These are phyloP conservation scores for Hyles lineata DNA, from an alignment of 2,888 invertebrate species.

Conservation along the genomic window DNA sequence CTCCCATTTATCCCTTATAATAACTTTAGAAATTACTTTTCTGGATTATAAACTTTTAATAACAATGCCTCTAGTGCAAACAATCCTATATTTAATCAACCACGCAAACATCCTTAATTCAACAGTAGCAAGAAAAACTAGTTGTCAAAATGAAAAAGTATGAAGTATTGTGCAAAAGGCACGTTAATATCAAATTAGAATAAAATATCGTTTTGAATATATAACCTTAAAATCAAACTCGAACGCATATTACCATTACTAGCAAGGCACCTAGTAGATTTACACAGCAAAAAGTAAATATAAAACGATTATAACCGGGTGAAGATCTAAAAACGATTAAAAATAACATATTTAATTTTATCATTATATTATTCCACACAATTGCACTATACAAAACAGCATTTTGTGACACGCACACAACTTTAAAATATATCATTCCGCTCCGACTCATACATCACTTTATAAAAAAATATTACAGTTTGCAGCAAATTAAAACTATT, in stretches of 20 bases:
- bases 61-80: neutral
- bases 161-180: too few relatives aligned
- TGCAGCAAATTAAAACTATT: conserved; percentile 20
- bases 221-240: neutral
- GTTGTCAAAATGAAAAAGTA: too few relatives aligned
- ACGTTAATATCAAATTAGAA: too few relatives aligned
- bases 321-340: conserved; percentile 4
- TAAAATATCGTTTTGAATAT: neutral
- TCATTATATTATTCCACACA: conserved; percentile 27
- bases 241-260: neutral
- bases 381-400: conserved; percentile 40
- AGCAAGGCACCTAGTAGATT: conserved; percentile 20
- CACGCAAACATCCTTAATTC: neutral
- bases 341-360: conserved; percentile 29
- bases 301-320: neutral
- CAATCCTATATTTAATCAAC: neutral
- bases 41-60: neutral
- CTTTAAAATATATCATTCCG: neutral
- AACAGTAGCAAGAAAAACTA: too few relatives aligned
- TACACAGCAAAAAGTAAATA: neutral
- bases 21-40: too few relatives aligned
- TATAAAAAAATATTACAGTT: conserved; percentile 12
- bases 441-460: conserved; percentile 9
- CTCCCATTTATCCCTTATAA: too few relatives aligned
- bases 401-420: conserved; percentile 36